Percentiles rank a stretch among this genome's conserved stretches.
Conservation (phyloP, 2,113 vertebrate genomes). For the Lepidothrix coronata region DNA sequence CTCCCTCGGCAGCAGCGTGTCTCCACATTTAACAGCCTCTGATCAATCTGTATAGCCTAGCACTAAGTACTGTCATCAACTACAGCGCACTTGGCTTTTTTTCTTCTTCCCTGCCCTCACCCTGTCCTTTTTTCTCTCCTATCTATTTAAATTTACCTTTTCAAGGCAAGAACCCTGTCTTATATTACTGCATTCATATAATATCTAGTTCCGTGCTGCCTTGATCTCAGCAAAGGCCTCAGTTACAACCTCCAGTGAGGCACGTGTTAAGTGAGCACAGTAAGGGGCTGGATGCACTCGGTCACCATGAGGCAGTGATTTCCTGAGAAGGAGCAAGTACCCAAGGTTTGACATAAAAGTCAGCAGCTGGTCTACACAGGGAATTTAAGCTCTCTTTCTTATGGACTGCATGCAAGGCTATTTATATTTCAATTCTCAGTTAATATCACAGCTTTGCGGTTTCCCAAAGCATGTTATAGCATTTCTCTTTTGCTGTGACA, state of each 20-base stretch:
- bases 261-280: accelerated
- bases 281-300: accelerated
- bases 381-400: neutral
- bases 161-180: neutral
- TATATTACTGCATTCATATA: accelerated
- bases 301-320: accelerated
- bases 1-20: neutral
- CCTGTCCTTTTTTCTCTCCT: neutral
- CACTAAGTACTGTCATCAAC: neutral
- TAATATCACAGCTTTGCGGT: neutral
- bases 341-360: neutral
- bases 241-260: neutral
- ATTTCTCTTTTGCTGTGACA: neutral
- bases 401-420: neutral
- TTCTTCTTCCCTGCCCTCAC: neutral
- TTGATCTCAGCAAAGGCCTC: neutral
- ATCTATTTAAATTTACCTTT: neutral
- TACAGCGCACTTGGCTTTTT: neutral
- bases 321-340: neutral
- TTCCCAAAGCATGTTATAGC: neutral
- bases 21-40: neutral
- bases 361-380: neutral
- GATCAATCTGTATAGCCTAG: neutral
- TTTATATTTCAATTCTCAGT: neutral
- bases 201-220: neutral